phyloP scores from a whole-genome alignment of 2,113 vertebrate species.

The Aphyosemion australe region DNA sequence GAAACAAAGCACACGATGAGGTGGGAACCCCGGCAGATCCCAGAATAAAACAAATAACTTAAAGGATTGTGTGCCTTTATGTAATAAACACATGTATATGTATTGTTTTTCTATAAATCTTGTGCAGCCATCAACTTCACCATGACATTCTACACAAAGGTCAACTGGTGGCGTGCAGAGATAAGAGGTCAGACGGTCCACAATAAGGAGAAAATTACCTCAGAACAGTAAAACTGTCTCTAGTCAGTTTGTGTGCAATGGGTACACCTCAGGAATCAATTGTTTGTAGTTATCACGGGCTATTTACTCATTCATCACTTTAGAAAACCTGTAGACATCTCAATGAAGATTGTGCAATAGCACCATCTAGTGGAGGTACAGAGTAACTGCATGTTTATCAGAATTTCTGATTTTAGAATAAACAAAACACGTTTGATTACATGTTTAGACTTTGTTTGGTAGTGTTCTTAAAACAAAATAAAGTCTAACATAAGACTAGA shows the following conservation, averaged over 20 bases:
- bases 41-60: slow-evolving; percentile 9
- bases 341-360: neutral
- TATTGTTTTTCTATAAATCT: slow-evolving; percentile 29
- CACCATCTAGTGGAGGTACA: slow-evolving; percentile 55
- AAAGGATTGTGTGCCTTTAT: neutral
- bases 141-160: slow-evolving; percentile 70
- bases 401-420: too few species aligned
- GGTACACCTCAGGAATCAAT: slow-evolving; percentile 24
- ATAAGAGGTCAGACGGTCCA: slow-evolving; percentile 56
- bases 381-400: neutral
- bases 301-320: slow-evolving; percentile 51
- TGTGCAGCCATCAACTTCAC: slow-evolving; percentile 34
- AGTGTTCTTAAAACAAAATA: too few species aligned
- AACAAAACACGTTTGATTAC: too few species aligned
- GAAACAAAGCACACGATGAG: neutral
- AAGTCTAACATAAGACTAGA: too few species aligned
- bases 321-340: neutral
- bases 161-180: slow-evolving; percentile 57
- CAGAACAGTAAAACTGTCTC: slow-evolving; percentile 32
- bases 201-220: neutral
- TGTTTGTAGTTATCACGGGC: slow-evolving; percentile 14
- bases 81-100: slow-evolving; percentile 6
- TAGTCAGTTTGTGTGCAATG: slow-evolving; percentile 10
- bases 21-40: neutral
- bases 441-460: too few species aligned